These are phyloP conservation scores for Myotis pilosus DNA, from an alignment of 2,797 vertebrate genomes.

Conservation along the genomic window DNA sequence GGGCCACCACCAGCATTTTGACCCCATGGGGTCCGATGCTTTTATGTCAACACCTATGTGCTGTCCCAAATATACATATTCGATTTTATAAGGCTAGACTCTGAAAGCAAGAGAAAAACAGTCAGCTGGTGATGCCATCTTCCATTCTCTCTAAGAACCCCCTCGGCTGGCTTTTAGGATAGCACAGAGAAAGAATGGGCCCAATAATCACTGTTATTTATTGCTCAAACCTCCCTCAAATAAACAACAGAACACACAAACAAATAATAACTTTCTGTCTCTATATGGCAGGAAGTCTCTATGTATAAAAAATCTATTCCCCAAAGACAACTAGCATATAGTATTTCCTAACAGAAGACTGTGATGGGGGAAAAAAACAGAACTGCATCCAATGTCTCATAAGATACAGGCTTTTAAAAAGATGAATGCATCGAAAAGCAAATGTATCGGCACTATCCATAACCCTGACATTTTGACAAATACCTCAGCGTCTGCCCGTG, in stretches of 20 bases:
- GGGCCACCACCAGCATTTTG: not conserved
- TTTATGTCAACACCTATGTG: not conserved
- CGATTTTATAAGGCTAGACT: not conserved
- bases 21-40: not conserved
- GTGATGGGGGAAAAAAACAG: not conserved
- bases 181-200: not conserved
- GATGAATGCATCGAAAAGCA: slow-evolving; percentile 62
- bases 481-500: slow-evolving; percentile 60
- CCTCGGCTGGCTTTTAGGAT: not conserved
- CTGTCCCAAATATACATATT: not conserved
- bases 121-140: not conserved
- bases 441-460: slow-evolving; percentile 63
- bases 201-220: not conserved
- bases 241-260: not conserved
- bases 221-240: not conserved
- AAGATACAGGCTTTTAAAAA: slow-evolving; percentile 59
- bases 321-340: slow-evolving; percentile 13
- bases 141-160: not conserved
- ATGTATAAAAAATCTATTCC: not conserved
- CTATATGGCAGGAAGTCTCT: not conserved
- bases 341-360: slow-evolving; percentile 21
- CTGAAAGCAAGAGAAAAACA: not conserved
- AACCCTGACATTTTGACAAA: slow-evolving; percentile 73
- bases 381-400: not conserved
- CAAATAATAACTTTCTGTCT: not conserved